Evolutionary conservation across 2,113 vertebrate genomes (phyloP).

Genomic region (Grallaria varia): DNA sequence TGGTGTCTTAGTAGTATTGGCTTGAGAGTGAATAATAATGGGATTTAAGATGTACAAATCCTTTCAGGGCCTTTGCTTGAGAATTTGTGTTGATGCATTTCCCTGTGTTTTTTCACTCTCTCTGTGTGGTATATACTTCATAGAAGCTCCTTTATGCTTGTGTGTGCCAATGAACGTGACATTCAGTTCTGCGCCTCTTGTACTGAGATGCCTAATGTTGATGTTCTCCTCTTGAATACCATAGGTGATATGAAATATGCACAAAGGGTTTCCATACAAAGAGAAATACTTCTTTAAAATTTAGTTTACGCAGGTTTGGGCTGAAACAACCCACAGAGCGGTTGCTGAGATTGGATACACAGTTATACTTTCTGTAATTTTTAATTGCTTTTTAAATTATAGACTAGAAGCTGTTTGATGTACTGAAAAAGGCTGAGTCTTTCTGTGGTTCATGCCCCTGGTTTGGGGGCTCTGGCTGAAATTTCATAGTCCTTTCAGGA

Average conservation of each 20-base stretch:
- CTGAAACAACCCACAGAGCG: background rate
- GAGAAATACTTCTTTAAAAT: background rate
- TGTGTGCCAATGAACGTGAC: background rate
- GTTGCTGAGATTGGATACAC: background rate
- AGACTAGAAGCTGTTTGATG: background rate
- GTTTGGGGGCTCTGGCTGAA: background rate
- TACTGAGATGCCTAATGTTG: background rate
- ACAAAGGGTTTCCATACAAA: background rate
- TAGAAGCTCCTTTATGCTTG: background rate
- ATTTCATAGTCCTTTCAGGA: background rate
- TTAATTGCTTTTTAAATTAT: slow-evolving; percentile 28
- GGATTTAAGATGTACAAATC: background rate
- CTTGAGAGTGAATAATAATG: background rate
- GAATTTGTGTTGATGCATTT: background rate
- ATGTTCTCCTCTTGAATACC: background rate
- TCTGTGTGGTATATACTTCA: background rate
- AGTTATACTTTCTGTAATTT: background rate
- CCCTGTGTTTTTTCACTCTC: background rate
- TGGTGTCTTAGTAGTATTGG: background rate
- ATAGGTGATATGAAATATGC: background rate
- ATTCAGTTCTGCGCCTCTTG: background rate
- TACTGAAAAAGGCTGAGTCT: background rate
- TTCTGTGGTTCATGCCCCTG: background rate
- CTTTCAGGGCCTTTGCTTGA: background rate
- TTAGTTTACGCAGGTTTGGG: background rate